A percentile compares a stretch with the other conserved stretches of the same genome.
These are phyloP conservation scores for Eulemur rufifrons DNA, from an alignment of 2,113 vertebrate species.

Conservation along the genomic window DNA sequence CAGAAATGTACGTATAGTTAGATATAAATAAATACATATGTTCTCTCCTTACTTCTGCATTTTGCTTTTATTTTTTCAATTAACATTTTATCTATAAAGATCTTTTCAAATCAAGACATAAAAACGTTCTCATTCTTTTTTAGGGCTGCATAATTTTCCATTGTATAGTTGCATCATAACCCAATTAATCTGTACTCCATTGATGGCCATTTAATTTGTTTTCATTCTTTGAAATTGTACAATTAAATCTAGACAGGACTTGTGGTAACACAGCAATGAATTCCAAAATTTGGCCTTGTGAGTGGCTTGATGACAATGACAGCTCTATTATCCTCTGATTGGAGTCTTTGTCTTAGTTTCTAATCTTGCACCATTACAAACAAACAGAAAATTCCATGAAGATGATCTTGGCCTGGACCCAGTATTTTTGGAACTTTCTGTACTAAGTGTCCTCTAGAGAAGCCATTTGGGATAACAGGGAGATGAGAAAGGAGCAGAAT, in stretches of 20 bases:
- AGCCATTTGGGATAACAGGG: not conserved
- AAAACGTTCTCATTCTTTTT: not conserved
- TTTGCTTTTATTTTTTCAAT: not conserved
- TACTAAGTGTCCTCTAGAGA: not conserved
- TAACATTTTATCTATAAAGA: not conserved
- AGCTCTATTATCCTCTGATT: not conserved
- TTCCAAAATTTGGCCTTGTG: not conserved
- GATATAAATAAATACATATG: not conserved
- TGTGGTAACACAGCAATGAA: not conserved
- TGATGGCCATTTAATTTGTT: not conserved
- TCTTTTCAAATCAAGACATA: constrained; percentile 20
- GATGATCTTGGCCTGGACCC: not conserved
- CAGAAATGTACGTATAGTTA: not conserved
- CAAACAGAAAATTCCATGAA: constrained; percentile 52
- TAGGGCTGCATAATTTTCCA: not conserved
- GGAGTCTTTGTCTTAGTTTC: constrained; percentile 3
- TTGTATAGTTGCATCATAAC: not conserved
- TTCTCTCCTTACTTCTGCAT: not conserved
- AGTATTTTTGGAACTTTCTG: not conserved
- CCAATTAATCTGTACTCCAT: not conserved
- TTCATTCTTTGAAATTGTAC: not conserved
- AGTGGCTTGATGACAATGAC: not conserved
- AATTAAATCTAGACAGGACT: not conserved
- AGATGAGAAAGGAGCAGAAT: not conserved
- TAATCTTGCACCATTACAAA: not conserved